These are phyloP conservation scores for Agonopterix heracliana DNA, from an alignment of 2,888 invertebrate genomes.

Conservation along the genomic window DNA sequence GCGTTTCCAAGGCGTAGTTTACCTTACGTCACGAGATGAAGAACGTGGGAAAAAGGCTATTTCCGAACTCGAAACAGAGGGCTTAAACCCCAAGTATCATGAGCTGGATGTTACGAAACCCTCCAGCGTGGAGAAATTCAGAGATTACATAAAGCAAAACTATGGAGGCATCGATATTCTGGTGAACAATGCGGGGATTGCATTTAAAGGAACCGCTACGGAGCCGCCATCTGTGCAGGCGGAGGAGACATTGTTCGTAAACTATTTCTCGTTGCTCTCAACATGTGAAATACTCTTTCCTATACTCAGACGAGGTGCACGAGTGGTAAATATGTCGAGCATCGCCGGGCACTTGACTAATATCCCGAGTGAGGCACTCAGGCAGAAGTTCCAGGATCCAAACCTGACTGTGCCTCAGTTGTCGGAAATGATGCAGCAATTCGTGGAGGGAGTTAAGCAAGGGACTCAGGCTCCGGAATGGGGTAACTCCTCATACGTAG, in stretches of 20 bases:
- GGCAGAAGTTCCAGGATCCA: slow-evolving; percentile 66
- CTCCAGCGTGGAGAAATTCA: slow-evolving; percentile 75
- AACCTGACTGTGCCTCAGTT: slow-evolving; percentile 75
- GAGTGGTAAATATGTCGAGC: slow-evolving; percentile 85
- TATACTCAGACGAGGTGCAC: slow-evolving; percentile 79
- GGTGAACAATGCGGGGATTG: slow-evolving; percentile 86
- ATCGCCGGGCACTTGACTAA: slow-evolving; percentile 75
- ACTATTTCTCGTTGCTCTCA: slow-evolving; percentile 80
- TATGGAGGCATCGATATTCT: slow-evolving; percentile 83
- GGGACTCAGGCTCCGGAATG: slow-evolving; percentile 62
- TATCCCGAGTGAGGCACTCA: slow-evolving; percentile 74
- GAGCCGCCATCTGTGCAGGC: slow-evolving; percentile 82
- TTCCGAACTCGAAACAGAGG: slow-evolving; percentile 72
- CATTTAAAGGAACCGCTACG: slow-evolving; percentile 76
- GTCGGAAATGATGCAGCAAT: slow-evolving; percentile 78
- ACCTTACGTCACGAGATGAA: slow-evolving; percentile 80
- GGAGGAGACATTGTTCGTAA: slow-evolving; percentile 80
- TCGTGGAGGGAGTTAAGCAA: slow-evolving; percentile 74
- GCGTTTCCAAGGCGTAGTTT: slow-evolving; percentile 81
- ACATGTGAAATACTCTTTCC: slow-evolving; percentile 84
- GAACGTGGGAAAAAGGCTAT: slow-evolving; percentile 77
- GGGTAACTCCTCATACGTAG: slow-evolving; percentile 79
- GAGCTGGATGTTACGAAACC: slow-evolving; percentile 81
- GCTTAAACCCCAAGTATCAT: slow-evolving; percentile 76
- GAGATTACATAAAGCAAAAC: slow-evolving; percentile 74